phyloP scores from a whole-genome alignment of 2,797 vertebrate species.

The Sarcoramphus papa region DNA sequence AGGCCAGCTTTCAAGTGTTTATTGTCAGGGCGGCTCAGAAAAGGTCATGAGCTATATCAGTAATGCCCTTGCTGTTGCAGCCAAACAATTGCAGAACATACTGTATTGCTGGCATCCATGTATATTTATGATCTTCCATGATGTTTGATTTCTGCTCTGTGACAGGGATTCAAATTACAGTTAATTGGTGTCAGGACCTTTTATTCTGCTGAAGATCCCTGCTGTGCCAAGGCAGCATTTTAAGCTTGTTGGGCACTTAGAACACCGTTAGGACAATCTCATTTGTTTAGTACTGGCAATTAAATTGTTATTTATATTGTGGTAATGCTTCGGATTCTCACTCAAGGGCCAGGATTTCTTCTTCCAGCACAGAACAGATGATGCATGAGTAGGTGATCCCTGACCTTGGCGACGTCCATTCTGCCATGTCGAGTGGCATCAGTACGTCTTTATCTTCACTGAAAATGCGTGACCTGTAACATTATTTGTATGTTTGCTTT shows the following conservation, averaged over 20 bases:
- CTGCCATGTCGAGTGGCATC: neutral
- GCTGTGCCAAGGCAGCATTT: neutral
- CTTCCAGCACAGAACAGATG: neutral
- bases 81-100: neutral
- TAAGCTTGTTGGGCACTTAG: accelerated
- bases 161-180: neutral
- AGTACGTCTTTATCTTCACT: neutral
- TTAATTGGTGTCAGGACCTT: neutral
- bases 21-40: accelerated
- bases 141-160: neutral
- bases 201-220: neutral
- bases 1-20: neutral
- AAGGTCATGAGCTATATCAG: neutral
- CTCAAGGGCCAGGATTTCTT: neutral
- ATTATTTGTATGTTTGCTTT: neutral
- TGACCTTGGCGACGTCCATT: neutral
- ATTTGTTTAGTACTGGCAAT: neutral
- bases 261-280: accelerated
- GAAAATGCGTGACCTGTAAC: accelerated
- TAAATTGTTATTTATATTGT: neutral
- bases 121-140: accelerated
- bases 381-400: too few species aligned
- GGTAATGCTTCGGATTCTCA: neutral
- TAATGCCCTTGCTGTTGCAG: neutral
- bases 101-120: neutral